Conservation (phyloP, 2,797 vertebrate species). For the Gymnocypris eckloni region DNA sequence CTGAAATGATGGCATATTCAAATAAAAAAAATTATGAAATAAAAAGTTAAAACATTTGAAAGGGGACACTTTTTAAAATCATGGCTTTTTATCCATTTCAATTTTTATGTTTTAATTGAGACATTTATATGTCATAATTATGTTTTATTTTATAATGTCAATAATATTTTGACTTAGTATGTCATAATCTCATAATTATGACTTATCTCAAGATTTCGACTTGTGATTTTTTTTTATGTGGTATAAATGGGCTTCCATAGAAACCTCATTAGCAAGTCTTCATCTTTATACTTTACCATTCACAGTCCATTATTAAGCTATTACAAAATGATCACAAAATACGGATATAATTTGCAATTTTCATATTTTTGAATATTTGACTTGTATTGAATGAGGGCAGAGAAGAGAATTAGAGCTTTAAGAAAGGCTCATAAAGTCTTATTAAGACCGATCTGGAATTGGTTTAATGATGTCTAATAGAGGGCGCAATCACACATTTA, state of each 20-base stretch:
- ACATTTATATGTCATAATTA: neutral
- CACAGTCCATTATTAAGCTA: constrained; percentile 6
- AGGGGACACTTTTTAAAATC: neutral
- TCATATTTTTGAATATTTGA: constrained; percentile 99
- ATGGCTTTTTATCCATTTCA: neutral
- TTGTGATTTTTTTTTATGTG: neutral
- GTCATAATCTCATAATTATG: neutral
- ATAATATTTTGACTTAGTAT: neutral
- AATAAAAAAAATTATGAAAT: neutral
- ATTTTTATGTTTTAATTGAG: neutral
- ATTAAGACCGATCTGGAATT: constrained; percentile 91
- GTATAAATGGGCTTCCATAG: neutral
- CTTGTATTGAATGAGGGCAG: constrained; percentile 96
- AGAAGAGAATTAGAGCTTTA: constrained; percentile 87
- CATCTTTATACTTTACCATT: constrained; percentile 11
- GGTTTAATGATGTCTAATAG: constrained; percentile 99
- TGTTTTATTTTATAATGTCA: neutral
- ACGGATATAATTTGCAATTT: constrained; percentile 71
- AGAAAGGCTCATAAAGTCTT: constrained; percentile 99
- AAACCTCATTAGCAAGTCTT: constrained; percentile 6
- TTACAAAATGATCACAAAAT: constrained; percentile 81
- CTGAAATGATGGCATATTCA: neutral
- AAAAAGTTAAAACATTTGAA: neutral
- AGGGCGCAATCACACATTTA: constrained; percentile 99
- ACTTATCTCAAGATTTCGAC: neutral